Percentiles rank a stretch among this genome's conserved stretches.
phyloP scores from a whole-genome alignment of 1,140 invertebrate genomes.

The Nephotettix cincticeps region DNA sequence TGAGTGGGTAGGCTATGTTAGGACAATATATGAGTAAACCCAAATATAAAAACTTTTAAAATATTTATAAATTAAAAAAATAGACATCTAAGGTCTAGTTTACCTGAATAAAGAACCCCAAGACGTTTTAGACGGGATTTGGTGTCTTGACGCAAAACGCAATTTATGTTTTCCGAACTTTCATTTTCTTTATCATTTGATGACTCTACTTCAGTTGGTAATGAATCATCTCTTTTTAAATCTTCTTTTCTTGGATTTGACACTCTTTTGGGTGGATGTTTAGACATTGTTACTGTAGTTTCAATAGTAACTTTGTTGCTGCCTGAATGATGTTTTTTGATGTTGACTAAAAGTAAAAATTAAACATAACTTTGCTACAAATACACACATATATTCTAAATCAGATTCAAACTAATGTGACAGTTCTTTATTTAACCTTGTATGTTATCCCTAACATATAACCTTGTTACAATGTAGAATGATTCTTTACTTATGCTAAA shows the following conservation, averaged over 20 bases:
- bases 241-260: neutral
- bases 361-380: too few relatives aligned
- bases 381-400: too few relatives aligned
- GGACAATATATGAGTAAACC: neutral
- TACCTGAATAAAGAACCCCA: conserved; percentile 9
- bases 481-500: too few relatives aligned
- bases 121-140: neutral
- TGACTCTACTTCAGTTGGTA: neutral
- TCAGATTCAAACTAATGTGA: too few relatives aligned
- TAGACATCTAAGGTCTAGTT: too few relatives aligned
- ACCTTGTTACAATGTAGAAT: too few relatives aligned
- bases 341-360: too few relatives aligned
- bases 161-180: neutral
- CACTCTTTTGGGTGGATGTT: neutral
- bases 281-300: conserved; percentile 1
- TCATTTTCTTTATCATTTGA: conserved; percentile 5
- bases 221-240: neutral
- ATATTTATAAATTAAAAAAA: too few relatives aligned
- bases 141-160: neutral
- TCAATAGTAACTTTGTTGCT: conserved; percentile 14
- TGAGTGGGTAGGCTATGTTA: neutral
- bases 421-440: too few relatives aligned
- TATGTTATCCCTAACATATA: too few relatives aligned
- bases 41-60: too few relatives aligned
- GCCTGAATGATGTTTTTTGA: neutral